A percentile compares a stretch with the other conserved stretches of the same genome.
These are phyloP conservation scores for Ectropis crepuscularia DNA, from an alignment of 2,888 invertebrate species.

Conservation along the genomic window DNA sequence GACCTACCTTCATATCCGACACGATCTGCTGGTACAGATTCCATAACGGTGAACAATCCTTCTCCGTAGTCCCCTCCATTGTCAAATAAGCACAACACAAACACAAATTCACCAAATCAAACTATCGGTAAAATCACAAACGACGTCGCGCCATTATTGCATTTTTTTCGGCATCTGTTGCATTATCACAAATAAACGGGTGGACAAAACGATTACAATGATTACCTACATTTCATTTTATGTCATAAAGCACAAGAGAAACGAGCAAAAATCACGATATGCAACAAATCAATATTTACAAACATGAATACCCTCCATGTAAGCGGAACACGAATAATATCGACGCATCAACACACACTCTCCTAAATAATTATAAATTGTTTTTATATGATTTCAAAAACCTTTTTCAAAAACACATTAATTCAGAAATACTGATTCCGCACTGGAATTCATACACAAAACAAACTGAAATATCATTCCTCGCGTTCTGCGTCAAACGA, in stretches of 20 bases:
- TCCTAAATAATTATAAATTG: conserved; percentile 41
- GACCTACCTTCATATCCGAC: conserved; percentile 97
- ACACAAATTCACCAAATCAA: conserved; percentile 63
- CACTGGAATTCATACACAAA: conserved; percentile 71
- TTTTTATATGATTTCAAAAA: conserved; percentile 18
- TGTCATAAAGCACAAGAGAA: conserved; percentile 49
- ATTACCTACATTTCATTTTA: conserved; percentile 75
- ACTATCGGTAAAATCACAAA: conserved; percentile 60
- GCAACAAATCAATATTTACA: conserved; percentile 83
- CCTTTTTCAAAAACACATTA: conserved; percentile 46
- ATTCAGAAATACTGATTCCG: conserved; percentile 57
- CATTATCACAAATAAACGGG: conserved; percentile 58
- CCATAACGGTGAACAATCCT: conserved; percentile 95
- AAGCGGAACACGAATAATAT: conserved; percentile 52
- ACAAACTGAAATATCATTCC: conserved; percentile 59
- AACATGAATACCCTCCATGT: conserved; percentile 77
- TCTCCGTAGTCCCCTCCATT: conserved; percentile 90
- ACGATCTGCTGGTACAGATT: conserved; percentile 98
- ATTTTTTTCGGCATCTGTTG: conserved; percentile 68
- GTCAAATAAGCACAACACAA: conserved; percentile 70
- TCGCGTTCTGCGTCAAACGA: conserved; percentile 55
- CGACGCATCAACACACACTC: conserved; percentile 49
- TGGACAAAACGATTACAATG: conserved; percentile 45
- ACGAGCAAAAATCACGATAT: conserved; percentile 56
- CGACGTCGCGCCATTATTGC: conserved; percentile 58